phyloP scores from a whole-genome alignment of 2,888 invertebrate species.

The Tetramorium bicarinatum region DNA sequence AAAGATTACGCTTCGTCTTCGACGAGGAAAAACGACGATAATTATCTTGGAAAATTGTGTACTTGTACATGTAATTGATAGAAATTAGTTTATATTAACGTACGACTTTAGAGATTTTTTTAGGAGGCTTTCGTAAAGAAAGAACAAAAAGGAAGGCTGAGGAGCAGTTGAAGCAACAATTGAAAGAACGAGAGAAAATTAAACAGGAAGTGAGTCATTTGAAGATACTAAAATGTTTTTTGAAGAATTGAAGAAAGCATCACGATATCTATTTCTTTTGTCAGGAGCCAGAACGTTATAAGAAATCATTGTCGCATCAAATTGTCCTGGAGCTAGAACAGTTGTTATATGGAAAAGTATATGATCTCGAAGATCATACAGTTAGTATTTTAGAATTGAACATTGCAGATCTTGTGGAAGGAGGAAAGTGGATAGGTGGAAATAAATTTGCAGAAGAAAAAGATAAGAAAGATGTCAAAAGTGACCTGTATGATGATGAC shows the following conservation, averaged over 20 bases:
- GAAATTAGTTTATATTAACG: slow-evolving; percentile 3
- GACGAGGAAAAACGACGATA: slow-evolving; percentile 89
- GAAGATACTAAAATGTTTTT: neutral
- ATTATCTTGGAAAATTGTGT: slow-evolving; percentile 63
- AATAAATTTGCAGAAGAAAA: slow-evolving; percentile 87
- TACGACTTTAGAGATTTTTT: slow-evolving; percentile 90
- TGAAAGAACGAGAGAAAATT: slow-evolving; percentile 92
- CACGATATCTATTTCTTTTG: neutral
- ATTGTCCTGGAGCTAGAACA: slow-evolving; percentile 91
- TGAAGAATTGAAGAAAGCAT: neutral
- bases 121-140: slow-evolving; percentile 94
- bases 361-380: slow-evolving; percentile 92
- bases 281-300: slow-evolving; percentile 90
- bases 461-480: slow-evolving; percentile 71
- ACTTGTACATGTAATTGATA: neutral
- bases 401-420: slow-evolving; percentile 90
- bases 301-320: slow-evolving; percentile 91
- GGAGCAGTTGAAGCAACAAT: slow-evolving; percentile 90
- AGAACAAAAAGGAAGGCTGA: slow-evolving; percentile 91
- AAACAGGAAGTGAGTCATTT: slow-evolving; percentile 89
- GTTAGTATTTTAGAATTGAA: slow-evolving; percentile 93
- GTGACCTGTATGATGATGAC: slow-evolving; percentile 79
- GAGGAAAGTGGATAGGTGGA: slow-evolving; percentile 91
- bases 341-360: slow-evolving; percentile 89
- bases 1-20: slow-evolving; percentile 88